Conservation (phyloP, 2,888 invertebrate genomes). For the Rotaria macrura region DNA sequence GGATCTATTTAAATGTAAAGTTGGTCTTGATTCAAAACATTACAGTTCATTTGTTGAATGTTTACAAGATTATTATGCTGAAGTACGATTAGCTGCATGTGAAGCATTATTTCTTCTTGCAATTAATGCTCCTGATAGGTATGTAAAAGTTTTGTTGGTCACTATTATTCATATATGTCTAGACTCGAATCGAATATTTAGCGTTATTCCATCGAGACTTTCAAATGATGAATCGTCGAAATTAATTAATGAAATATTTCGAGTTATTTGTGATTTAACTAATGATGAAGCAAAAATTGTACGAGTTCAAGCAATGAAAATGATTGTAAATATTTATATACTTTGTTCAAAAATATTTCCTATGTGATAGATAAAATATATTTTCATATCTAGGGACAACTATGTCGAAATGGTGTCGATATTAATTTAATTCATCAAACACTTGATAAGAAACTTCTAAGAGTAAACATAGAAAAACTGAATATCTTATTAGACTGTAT, state of each 20-base stretch:
- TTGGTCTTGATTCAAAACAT: background rate
- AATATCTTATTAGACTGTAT: too few species aligned
- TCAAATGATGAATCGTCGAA: background rate
- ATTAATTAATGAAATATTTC: slow-evolving; percentile 15
- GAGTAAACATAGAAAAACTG: background rate
- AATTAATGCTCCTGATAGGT: background rate
- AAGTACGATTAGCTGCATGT: slow-evolving; percentile 12
- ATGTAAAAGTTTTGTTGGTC: too few species aligned
- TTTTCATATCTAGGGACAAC: background rate
- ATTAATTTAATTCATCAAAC: slow-evolving; percentile 19
- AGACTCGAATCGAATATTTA: background rate
- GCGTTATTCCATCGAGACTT: background rate
- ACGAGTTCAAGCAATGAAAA: slow-evolving; percentile 2
- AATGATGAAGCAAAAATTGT: slow-evolving; percentile 17
- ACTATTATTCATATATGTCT: background rate
- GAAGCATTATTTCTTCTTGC: slow-evolving; percentile 8
- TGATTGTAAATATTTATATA: background rate
- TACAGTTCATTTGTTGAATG: slow-evolving; percentile 13
- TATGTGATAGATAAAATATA: too few species aligned
- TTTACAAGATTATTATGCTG: slow-evolving; percentile 15
- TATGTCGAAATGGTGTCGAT: slow-evolving; percentile 13
- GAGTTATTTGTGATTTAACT: slow-evolving; percentile 12
- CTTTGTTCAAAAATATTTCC: too few species aligned
- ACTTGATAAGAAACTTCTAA: background rate
- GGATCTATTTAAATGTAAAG: background rate